phyloP scores from a whole-genome alignment of 2,113 vertebrate genomes.

The Solea solea region DNA sequence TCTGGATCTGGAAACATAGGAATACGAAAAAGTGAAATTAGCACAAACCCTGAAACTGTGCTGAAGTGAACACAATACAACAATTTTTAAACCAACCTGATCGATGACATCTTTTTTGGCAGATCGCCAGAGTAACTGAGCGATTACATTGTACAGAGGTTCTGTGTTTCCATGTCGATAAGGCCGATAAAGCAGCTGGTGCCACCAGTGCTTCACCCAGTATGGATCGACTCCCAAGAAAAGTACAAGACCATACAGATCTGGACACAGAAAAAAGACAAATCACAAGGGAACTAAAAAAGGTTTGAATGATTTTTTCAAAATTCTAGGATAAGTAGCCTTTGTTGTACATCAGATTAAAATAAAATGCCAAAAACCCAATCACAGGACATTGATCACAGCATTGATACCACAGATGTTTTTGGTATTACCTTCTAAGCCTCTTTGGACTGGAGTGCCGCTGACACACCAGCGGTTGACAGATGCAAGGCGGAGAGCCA shows the following conservation, averaged over 20 bases:
- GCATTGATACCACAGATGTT: neutral
- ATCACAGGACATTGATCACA: neutral
- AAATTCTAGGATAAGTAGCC: too few relatives aligned
- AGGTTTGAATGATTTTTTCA: too few relatives aligned
- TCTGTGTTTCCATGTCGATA: conserved; percentile 90
- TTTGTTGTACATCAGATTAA: too few relatives aligned
- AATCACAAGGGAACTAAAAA: too few relatives aligned
- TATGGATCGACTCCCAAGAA: conserved; percentile 97
- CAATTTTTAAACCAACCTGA: conserved; percentile 81
- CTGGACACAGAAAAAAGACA: conserved; percentile 71
- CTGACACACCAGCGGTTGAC: conserved; percentile 98
- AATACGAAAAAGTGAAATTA: neutral
- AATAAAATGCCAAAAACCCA: too few relatives aligned
- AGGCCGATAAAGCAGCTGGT: conserved; percentile 93
- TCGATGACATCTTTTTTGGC: conserved; percentile 98
- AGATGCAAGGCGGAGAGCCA: conserved; percentile 94
- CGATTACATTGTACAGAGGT: conserved; percentile 89
- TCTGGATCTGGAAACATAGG: conserved; percentile 88
- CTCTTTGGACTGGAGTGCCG: conserved; percentile 97
- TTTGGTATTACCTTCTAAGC: conserved; percentile 88
- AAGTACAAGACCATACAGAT: conserved; percentile 94
- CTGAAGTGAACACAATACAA: neutral
- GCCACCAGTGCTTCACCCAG: conserved; percentile 98
- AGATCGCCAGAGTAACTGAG: conserved; percentile 93
- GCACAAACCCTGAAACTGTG: neutral